These are phyloP conservation scores for Pelodytes ibericus DNA, from an alignment of 2,797 vertebrate genomes.

Conservation along the genomic window DNA sequence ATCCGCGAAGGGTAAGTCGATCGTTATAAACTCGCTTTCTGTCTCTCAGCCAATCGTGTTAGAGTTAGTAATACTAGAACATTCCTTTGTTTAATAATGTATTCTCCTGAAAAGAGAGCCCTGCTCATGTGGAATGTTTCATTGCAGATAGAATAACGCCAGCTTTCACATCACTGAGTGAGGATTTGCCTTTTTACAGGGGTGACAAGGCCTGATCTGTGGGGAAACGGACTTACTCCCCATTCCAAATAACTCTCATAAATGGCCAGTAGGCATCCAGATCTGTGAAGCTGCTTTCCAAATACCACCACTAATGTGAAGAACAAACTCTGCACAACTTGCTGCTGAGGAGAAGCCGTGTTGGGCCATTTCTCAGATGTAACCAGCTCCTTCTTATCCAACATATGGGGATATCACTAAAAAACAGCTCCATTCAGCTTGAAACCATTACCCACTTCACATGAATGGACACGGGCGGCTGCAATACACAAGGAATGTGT, in stretches of 20 bases:
- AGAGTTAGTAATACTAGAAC: not conserved
- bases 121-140: constrained; percentile 53
- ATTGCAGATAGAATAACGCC: constrained; percentile 64
- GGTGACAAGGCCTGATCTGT: constrained; percentile 68
- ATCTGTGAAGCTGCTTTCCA: not conserved
- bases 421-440: too few relatives aligned
- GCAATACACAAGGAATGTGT: too few relatives aligned
- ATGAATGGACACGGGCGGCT: too few relatives aligned
- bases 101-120: not conserved
- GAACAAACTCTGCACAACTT: constrained; percentile 59
- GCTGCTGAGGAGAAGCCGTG: too few relatives aligned
- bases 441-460: too few relatives aligned
- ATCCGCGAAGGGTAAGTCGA: too few relatives aligned
- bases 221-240: constrained; percentile 69
- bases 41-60: not conserved
- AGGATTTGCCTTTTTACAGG: constrained; percentile 76
- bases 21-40: not conserved
- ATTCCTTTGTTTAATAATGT: constrained; percentile 24
- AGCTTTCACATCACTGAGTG: constrained; percentile 68
- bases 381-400: too few relatives aligned
- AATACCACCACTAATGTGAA: constrained; percentile 52
- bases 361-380: too few relatives aligned
- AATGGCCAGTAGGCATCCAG: constrained; percentile 64
- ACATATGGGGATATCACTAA: too few relatives aligned
- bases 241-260: constrained; percentile 61